phyloP scores from a whole-genome alignment of 2,888 invertebrate species.

The Parnassius orleans region DNA sequence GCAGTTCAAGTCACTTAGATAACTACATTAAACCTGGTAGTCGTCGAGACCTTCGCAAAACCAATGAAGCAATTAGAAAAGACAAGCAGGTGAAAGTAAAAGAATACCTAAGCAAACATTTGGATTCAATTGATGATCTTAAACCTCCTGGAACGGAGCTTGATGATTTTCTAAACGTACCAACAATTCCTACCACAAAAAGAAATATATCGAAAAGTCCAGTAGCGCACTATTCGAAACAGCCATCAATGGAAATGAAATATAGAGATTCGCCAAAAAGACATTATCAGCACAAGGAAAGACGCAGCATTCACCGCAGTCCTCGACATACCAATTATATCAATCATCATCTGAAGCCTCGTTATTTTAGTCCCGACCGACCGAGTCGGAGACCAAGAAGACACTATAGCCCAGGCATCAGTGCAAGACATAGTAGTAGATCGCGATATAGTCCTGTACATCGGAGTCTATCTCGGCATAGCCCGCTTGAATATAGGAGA shows the following conservation, averaged over 20 bases:
- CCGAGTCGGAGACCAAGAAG: conserved; percentile 32
- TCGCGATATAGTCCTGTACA: conserved; percentile 33
- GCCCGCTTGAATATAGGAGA: conserved; percentile 25
- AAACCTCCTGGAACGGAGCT: conserved; percentile 73
- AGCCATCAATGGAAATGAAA: conserved; percentile 13
- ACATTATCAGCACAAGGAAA: conserved; percentile 8
- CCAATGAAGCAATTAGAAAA: conserved; percentile 65
- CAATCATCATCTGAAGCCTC: neutral
- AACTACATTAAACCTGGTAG: conserved; percentile 67
- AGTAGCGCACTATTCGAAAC: conserved; percentile 23
- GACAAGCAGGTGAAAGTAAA: conserved; percentile 74
- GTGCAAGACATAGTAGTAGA: conserved; percentile 24
- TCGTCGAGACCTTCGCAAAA: conserved; percentile 68
- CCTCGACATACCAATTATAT: neutral
- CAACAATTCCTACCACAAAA: conserved; percentile 33
- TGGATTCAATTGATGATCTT: conserved; percentile 61
- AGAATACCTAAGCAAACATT: conserved; percentile 62
- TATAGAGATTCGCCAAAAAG: conserved; percentile 22
- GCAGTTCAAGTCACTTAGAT: conserved; percentile 45
- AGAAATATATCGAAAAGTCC: conserved; percentile 28
- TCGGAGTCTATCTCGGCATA: conserved; percentile 26
- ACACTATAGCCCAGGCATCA: conserved; percentile 26
- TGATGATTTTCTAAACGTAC: conserved; percentile 59
- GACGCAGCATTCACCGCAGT: conserved; percentile 7
- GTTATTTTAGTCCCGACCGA: conserved; percentile 23